phyloP scores from a whole-genome alignment of 1,140 invertebrate species.

The Solenopsis invicta region DNA sequence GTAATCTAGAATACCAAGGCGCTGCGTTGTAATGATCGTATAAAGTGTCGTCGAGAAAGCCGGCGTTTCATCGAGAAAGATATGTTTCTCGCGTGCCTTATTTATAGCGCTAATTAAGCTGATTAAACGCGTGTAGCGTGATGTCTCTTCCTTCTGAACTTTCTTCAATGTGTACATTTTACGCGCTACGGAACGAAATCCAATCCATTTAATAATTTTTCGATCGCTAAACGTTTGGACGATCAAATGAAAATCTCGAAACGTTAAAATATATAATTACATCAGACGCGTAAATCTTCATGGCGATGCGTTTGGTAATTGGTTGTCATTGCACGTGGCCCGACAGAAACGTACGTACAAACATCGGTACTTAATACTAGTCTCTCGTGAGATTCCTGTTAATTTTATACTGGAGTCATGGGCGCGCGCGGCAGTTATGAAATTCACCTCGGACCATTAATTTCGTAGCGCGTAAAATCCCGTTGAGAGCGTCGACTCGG shows the following conservation, averaged over 20 bases:
- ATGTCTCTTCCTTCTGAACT: background rate
- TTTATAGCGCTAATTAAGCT: background rate
- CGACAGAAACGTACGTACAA: slow-evolving; percentile 15
- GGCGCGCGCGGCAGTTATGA: slow-evolving; percentile 14
- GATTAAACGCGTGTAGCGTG: background rate
- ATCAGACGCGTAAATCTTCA: slow-evolving; percentile 15
- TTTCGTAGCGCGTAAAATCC: slow-evolving; percentile 32
- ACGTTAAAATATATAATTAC: slow-evolving; percentile 16
- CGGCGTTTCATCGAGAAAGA: background rate
- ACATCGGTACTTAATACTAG: slow-evolving; percentile 7
- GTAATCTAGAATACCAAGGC: slow-evolving; percentile 1
- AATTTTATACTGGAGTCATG: slow-evolving; percentile 49
- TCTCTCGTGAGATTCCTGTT: slow-evolving; percentile 7
- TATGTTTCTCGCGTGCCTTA: background rate
- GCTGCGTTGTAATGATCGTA: background rate
- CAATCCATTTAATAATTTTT: background rate
- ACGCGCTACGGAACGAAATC: background rate
- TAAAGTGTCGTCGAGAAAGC: background rate
- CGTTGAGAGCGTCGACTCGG: slow-evolving; percentile 32
- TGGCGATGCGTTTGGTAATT: slow-evolving; percentile 5
- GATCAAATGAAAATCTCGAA: background rate
- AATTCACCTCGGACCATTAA: slow-evolving; percentile 56
- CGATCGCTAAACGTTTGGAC: background rate
- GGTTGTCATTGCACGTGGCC: background rate
- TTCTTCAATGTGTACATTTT: background rate